Conservation (phyloP, 2,113 vertebrate species). For the Zosterops borbonicus region DNA sequence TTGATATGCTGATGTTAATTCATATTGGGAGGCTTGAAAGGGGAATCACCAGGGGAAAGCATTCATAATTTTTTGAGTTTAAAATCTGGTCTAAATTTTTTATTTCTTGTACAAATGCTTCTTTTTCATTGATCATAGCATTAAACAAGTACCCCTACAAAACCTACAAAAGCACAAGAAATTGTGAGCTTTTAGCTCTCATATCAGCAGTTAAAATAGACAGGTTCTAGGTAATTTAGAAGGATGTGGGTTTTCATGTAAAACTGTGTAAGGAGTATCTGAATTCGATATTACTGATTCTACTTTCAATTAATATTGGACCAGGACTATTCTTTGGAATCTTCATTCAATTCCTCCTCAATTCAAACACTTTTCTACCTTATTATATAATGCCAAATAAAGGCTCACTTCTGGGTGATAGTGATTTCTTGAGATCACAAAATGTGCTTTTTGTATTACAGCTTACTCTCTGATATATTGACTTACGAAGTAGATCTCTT, state of each 20-base stretch:
- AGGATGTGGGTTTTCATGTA: neutral
- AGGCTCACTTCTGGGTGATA: neutral
- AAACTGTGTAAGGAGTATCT: neutral
- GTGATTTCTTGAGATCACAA: neutral
- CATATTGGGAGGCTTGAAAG: neutral
- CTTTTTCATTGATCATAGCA: neutral
- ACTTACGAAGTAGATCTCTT: neutral
- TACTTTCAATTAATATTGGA: neutral
- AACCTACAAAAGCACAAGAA: neutral
- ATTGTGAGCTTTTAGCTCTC: neutral
- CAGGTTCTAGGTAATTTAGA: neutral
- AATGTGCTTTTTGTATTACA: neutral
- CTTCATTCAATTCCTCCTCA: neutral
- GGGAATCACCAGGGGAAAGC: neutral
- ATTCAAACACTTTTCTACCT: neutral
- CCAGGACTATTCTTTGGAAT: neutral
- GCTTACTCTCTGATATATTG: neutral
- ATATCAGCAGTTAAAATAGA: neutral
- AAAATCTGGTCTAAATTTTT: neutral
- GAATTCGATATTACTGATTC: neutral
- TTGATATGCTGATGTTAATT: neutral
- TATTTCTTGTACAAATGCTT: accelerated
- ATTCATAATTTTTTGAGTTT: neutral
- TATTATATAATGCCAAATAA: neutral
- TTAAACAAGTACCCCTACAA: neutral